These are phyloP conservation scores for Guaruba guarouba DNA, from an alignment of 2,113 vertebrate genomes.

Conservation along the genomic window DNA sequence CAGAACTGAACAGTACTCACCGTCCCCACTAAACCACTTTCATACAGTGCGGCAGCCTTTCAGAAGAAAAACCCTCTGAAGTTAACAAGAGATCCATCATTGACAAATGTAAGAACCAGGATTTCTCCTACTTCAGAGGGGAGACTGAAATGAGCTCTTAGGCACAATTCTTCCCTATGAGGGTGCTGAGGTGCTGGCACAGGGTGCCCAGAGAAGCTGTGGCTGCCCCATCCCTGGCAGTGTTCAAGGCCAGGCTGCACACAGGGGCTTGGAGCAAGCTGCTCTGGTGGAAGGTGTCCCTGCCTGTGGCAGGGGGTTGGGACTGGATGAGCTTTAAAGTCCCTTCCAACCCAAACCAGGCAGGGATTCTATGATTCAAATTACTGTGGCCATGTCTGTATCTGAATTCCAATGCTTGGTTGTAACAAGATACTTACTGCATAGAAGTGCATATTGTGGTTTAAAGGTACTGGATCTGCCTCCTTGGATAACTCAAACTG, in stretches of 20 bases:
- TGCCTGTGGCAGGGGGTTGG: background rate
- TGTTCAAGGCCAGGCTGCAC: background rate
- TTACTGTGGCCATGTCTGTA: background rate
- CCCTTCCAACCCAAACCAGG: background rate
- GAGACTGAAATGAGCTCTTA: background rate
- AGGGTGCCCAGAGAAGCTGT: background rate
- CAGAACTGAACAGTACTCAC: background rate
- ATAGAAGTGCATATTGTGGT: slow-evolving; percentile 92
- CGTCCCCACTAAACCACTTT: background rate
- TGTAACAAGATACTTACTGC: slow-evolving; percentile 79
- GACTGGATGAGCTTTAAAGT: background rate
- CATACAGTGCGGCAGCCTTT: fast-evolving
- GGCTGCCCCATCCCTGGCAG: no score
- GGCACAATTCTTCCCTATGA: background rate
- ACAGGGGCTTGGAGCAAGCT: background rate
- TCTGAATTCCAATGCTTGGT: fast-evolving
- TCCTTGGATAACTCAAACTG: slow-evolving; percentile 91
- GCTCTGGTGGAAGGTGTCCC: no score
- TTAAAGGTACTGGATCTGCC: slow-evolving; percentile 69
- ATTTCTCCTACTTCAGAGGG: background rate
- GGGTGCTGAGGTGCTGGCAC: background rate
- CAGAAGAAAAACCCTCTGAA: background rate
- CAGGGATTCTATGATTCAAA: background rate
- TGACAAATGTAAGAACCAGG: background rate
- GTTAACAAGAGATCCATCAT: background rate